Base-by-base conservation (phyloP, 2,888 invertebrate species). In the Gymnocheta viridis region DNA sequence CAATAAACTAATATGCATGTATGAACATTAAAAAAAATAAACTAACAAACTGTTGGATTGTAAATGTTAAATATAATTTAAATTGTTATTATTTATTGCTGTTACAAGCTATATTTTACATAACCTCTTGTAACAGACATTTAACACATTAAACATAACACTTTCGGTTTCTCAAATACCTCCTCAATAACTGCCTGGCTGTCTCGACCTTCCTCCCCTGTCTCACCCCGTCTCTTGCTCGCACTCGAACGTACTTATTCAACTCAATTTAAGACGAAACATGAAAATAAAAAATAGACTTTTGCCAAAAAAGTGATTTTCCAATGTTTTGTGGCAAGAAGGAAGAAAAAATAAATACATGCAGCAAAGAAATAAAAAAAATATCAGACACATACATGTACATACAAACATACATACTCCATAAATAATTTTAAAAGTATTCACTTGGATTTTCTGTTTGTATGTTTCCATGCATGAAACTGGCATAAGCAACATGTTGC, bases 61-160 rank as follows among this genome's bases (percentile, higher is more conserved):
- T 84, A 78, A 79, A 84, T 84, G 84, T 81, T 77, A 81, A 84
- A 84, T 78, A 69, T 81, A 81, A 84, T 84, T 81, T 84, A 84
- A 84, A 84, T 84, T 84, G 84, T 84, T 84, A 84, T 84, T 84
- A 84, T 84, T 84, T 84, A 84, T 84, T 84, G 78, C 84, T 62
- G 77, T 81, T 77, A 78, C 84, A 77, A 77, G 84, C 81, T 17
- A 84, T 84, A 84, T 84, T 84, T 84, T 81, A 84, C 81, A 81
- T 84, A 84, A 84, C 84, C 84, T 84, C 81, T 81, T 73, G 84
- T 78, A 84, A 84, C 84, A 81, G 84, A 84, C 84, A 84, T 84
- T 81, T 84, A 84, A 84, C 84, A 84, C 84, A 84, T 84, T 84
- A 84, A 84, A 84, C 84, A 84, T 58, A 84, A 84, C 84, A 84